phyloP scores from a whole-genome alignment of 2,888 invertebrate genomes.

The Notodonta dromedarius region DNA sequence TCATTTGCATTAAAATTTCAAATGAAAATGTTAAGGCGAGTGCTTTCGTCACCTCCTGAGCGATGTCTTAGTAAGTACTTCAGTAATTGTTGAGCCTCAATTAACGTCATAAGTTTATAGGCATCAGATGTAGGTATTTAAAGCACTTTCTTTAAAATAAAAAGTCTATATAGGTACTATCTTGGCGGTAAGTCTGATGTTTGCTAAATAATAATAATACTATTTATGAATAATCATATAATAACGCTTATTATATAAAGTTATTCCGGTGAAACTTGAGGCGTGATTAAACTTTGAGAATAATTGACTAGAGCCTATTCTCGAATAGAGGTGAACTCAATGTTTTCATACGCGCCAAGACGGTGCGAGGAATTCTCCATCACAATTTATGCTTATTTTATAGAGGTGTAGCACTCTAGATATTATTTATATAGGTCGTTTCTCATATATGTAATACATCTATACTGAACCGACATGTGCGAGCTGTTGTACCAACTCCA shows the following conservation, averaged over 20 bases:
- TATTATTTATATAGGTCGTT: slow-evolving; percentile 32
- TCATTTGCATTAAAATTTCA: slow-evolving; percentile 5
- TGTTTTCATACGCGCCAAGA: slow-evolving; percentile 35
- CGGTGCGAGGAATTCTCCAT: slow-evolving; percentile 38
- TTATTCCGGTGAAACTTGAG: no score
- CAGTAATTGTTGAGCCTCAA: not conserved
- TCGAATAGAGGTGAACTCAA: slow-evolving; percentile 30
- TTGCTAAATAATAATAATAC: no score
- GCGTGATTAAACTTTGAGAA: not conserved
- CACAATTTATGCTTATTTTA: slow-evolving; percentile 47
- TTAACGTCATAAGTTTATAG: no score
- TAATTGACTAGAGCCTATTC: slow-evolving; percentile 23
- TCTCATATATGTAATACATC: slow-evolving; percentile 24
- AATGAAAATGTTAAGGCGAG: not conserved
- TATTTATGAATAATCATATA: no score
- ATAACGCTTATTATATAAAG: no score
- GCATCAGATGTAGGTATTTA: no score
- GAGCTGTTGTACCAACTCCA: not conserved
- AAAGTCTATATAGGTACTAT: no score
- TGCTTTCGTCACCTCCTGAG: not conserved
- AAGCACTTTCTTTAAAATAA: no score
- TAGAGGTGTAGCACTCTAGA: slow-evolving; percentile 33
- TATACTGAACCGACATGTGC: not conserved
- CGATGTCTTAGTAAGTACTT: not conserved
- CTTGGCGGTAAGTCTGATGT: no score